phyloP scores from a whole-genome alignment of 2,113 vertebrate species.

The Cheilinus undulatus region DNA sequence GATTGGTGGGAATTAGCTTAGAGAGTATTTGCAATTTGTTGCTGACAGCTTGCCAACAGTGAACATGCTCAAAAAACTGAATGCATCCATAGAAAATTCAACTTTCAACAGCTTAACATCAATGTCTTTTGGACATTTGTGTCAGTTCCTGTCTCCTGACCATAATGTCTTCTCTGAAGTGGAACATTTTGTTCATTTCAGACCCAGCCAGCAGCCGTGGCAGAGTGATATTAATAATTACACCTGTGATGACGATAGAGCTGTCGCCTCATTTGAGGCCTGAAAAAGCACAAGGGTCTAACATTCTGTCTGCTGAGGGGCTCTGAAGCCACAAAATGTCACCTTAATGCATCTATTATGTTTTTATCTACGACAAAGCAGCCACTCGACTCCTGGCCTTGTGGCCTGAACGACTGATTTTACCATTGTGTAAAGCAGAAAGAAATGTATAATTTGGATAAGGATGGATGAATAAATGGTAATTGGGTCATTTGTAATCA shows the following conservation, averaged over 20 bases:
- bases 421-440: conserved; percentile 6
- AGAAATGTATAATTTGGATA: neutral
- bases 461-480: conserved; percentile 28
- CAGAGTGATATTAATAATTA: conserved; percentile 35
- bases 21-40: conserved; percentile 16
- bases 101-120: neutral
- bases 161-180: neutral
- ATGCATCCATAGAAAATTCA: neutral
- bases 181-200: conserved; percentile 50
- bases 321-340: conserved; percentile 8
- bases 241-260: conserved; percentile 35
- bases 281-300: conserved; percentile 1
- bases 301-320: neutral
- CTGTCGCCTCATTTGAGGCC: conserved; percentile 17
- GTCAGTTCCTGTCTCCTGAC: neutral
- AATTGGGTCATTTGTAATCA: conserved; percentile 50
- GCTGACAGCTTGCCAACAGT: neutral
- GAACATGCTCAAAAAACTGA: neutral
- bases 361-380: conserved; percentile 20
- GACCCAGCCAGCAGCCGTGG: neutral
- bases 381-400: conserved; percentile 8
- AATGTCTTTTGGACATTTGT: neutral
- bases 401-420: conserved; percentile 3
- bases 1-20: conserved; percentile 8
- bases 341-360: conserved; percentile 18